Percentiles rank a stretch among this genome's conserved stretches.
Evolutionary conservation across 1,140 invertebrate species (phyloP).

Genomic region (Penaeus japonicus): DNA sequence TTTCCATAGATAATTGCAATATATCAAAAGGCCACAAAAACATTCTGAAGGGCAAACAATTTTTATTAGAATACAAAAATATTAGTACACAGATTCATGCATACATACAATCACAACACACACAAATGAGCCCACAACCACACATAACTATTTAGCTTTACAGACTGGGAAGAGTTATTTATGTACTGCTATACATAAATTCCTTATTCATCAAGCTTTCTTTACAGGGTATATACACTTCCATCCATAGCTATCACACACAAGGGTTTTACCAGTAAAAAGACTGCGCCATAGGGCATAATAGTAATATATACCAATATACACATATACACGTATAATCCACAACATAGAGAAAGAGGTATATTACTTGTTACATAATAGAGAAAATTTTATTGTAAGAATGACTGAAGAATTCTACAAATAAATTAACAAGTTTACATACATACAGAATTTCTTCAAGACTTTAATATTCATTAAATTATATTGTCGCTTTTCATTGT

Average conservation of each 20-base stretch:
- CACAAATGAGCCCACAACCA: conserved; percentile 10
- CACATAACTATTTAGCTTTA: neutral
- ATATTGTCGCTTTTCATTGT: too few relatives aligned
- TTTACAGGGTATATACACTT: too few relatives aligned
- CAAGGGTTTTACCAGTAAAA: conserved; percentile 1
- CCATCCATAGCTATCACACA: neutral
- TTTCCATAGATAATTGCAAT: too few relatives aligned
- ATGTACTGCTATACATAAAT: too few relatives aligned
- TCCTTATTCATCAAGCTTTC: too few relatives aligned
- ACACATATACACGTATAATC: conserved; percentile 30
- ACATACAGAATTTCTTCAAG: too few relatives aligned
- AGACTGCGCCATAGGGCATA: conserved; percentile 18
- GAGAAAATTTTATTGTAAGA: too few relatives aligned
- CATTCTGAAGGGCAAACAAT: conserved; percentile 34
- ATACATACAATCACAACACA: conserved; percentile 11
- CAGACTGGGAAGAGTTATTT: neutral
- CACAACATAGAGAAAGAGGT: neutral
- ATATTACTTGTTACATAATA: neutral
- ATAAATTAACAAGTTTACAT: too few relatives aligned
- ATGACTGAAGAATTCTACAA: too few relatives aligned
- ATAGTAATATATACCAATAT: conserved; percentile 19
- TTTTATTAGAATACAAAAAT: conserved; percentile 49
- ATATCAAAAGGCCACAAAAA: too few relatives aligned
- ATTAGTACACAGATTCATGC: conserved; percentile 45
- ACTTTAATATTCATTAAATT: too few relatives aligned